These are phyloP conservation scores for Pollimyrus isidori DNA, from an alignment of 2,113 vertebrate genomes.

Conservation along the genomic window DNA sequence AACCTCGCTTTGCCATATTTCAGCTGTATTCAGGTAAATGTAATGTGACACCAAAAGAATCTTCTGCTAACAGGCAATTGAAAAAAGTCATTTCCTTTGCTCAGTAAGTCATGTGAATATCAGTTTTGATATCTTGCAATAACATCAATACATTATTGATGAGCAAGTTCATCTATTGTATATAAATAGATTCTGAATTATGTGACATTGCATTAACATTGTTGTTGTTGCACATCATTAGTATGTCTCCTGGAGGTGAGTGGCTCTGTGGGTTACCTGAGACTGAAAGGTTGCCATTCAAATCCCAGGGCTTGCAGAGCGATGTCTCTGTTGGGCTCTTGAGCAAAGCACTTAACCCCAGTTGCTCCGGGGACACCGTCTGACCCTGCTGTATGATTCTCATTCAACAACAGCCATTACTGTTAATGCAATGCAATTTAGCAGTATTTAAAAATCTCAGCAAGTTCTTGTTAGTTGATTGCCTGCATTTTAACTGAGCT, in stretches of 20 bases:
- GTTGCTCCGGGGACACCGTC: neutral
- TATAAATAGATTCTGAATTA: neutral
- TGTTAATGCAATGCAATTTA: neutral
- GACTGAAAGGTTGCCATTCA: neutral
- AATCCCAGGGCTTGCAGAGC: neutral
- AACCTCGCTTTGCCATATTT: neutral
- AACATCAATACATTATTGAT: neutral
- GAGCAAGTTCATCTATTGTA: neutral
- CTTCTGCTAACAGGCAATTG: neutral
- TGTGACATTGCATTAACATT: neutral
- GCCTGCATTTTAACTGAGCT: neutral
- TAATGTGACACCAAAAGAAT: neutral
- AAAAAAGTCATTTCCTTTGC: neutral
- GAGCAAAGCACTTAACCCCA: neutral
- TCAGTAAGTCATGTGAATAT: neutral
- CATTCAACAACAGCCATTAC: neutral
- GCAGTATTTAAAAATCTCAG: neutral
- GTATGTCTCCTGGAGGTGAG: neutral
- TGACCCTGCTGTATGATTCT: neutral
- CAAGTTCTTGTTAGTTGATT: neutral
- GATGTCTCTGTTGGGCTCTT: neutral
- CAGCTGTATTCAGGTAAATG: neutral
- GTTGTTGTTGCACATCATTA: no score
- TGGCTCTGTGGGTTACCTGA: neutral
- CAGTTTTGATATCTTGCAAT: neutral